A percentile compares a stretch with the other conserved stretches of the same genome.
These are phyloP conservation scores for Microcebus tavaratra DNA, from an alignment of 2,113 vertebrate genomes.

Conservation along the genomic window DNA sequence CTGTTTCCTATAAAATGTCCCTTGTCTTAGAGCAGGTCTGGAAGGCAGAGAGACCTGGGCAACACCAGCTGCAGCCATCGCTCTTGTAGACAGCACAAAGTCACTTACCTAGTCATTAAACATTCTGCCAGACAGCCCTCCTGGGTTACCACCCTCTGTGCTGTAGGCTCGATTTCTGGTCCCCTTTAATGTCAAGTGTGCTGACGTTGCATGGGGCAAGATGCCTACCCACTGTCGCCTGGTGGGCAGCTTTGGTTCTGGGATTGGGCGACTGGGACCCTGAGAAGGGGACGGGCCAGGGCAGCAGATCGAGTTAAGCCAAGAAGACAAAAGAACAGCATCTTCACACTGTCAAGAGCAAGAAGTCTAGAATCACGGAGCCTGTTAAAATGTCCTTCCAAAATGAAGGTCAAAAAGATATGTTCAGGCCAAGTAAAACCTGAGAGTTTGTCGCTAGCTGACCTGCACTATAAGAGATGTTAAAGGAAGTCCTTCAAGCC, in stretches of 20 bases:
- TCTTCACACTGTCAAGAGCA: not conserved
- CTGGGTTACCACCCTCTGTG: not conserved
- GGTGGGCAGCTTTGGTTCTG: not conserved
- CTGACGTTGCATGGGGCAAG: not conserved
- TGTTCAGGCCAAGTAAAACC: not conserved
- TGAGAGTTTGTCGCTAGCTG: not conserved
- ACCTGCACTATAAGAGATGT: not conserved
- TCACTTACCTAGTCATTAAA: too few relatives aligned
- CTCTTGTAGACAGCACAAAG: not conserved
- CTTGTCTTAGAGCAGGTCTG: not conserved
- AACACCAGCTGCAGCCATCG: not conserved
- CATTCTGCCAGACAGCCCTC: not conserved
- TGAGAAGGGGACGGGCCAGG: not conserved
- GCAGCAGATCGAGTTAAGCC: not conserved
- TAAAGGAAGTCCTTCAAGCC: not conserved
- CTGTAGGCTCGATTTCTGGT: not conserved
- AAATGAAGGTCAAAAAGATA: not conserved
- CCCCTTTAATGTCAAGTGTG: not conserved
- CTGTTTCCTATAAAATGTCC: not conserved
- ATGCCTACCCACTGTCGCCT: not conserved
- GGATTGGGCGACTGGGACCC: not conserved
- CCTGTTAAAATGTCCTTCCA: not conserved
- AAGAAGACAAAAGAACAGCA: not conserved
- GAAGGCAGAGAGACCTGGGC: not conserved
- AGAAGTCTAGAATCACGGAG: not conserved